phyloP scores from a whole-genome alignment of 2,888 invertebrate species.

The Cephus spinipes region DNA sequence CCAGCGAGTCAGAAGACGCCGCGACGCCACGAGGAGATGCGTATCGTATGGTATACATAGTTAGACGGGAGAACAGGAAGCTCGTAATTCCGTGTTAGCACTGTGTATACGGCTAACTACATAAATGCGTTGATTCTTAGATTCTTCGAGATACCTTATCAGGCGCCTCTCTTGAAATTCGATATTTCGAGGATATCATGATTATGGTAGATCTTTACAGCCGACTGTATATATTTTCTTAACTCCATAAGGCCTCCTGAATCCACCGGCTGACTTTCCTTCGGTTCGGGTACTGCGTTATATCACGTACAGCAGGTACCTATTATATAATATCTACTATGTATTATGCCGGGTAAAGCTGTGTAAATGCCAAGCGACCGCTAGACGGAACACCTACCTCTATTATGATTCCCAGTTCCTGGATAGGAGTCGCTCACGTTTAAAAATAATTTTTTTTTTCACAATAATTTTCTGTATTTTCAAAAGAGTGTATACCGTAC shows the following conservation, averaged over 20 bases:
- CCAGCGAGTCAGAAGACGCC: slow-evolving; percentile 30
- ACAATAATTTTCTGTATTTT: background rate
- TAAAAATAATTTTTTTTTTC: background rate
- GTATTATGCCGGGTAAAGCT: background rate
- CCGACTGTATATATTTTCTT: too few species aligned
- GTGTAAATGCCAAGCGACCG: background rate
- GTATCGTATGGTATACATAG: slow-evolving; percentile 40
- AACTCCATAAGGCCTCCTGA: too few species aligned
- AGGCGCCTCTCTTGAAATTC: background rate
- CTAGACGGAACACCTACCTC: background rate
- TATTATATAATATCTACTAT: background rate
- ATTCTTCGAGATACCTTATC: background rate
- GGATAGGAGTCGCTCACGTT: background rate
- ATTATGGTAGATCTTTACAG: background rate
- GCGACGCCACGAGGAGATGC: slow-evolving; percentile 35
- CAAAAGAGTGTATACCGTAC: background rate
- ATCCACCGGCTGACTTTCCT: background rate
- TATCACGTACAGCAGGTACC: background rate
- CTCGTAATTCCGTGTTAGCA: slow-evolving; percentile 47
- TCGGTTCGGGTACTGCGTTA: background rate
- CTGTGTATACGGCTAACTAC: background rate
- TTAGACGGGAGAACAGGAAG: slow-evolving; percentile 53
- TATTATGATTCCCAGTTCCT: background rate
- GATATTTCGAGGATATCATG: background rate
- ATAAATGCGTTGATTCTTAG: background rate